Evolutionary conservation across 37 sponge, comb jelly and placozoan species (phyloP).

Genomic region (Ephydatia muelleri): DNA sequence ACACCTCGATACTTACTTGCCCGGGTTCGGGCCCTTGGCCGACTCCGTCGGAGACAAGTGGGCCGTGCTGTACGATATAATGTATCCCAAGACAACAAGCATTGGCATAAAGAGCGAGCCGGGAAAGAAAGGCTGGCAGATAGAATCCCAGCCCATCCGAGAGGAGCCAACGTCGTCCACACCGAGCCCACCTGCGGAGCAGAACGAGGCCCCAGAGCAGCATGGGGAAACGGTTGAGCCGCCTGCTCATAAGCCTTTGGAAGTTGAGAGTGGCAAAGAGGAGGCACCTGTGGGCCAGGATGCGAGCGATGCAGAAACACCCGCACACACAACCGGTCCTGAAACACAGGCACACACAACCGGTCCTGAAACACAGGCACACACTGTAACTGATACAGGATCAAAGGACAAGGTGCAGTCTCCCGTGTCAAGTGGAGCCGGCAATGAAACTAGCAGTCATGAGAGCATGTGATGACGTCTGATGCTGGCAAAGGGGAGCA

Average conservation of each 20-base stretch:
- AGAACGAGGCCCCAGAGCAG: background rate
- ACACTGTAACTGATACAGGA: background rate
- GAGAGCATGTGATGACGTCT: too few relatives aligned
- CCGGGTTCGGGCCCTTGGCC: slow-evolving; percentile 50
- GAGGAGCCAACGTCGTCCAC: background rate
- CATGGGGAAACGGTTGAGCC: background rate
- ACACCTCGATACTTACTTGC: slow-evolving; percentile 32
- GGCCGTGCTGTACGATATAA: background rate
- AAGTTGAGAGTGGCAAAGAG: background rate
- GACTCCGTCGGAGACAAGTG: slow-evolving; percentile 26
- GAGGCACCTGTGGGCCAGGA: background rate
- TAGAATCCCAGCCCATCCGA: background rate
- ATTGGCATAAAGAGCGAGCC: background rate
- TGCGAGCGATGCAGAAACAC: background rate
- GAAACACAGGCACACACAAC: background rate
- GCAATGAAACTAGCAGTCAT: too few relatives aligned
- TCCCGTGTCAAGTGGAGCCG: too few relatives aligned
- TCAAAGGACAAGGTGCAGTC: too few relatives aligned
- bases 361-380: too few relatives aligned
- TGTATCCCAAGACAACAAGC: background rate
- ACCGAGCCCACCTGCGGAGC: background rate
- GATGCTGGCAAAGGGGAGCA: too few relatives aligned
- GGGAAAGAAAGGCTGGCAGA: background rate
- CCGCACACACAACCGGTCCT: background rate
- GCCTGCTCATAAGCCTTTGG: background rate